Evolutionary conservation across 2,113 vertebrate species (phyloP).

Genomic region (Heliornis fulica): DNA sequence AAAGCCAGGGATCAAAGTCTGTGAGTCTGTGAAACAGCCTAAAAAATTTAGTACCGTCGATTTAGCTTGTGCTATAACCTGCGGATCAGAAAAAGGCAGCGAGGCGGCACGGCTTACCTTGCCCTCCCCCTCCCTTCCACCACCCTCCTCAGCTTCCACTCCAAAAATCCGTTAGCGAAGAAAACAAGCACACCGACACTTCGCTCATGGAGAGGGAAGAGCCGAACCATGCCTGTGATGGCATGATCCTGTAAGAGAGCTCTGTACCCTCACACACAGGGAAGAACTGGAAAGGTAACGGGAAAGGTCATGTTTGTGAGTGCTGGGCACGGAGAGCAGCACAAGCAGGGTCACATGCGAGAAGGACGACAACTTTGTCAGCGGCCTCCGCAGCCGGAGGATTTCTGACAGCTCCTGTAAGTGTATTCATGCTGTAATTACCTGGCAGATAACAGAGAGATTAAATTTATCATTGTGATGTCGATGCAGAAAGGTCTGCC

Average conservation of each 20-base stretch:
- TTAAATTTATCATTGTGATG: constrained; percentile 20
- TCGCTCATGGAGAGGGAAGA: not conserved
- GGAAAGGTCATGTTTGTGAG: constrained; percentile 18
- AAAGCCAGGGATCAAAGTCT: constrained; percentile 53
- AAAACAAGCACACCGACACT: not conserved
- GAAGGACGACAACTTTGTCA: constrained; percentile 6
- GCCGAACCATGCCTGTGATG: not conserved
- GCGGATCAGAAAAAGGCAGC: constrained; percentile 29
- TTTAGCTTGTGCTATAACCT: constrained; percentile 54
- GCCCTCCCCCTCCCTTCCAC: not conserved
- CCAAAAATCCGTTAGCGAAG: constrained; percentile 29
- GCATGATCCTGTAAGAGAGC: not conserved
- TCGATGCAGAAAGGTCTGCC: constrained; percentile 37
- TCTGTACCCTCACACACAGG: constrained; percentile 14
- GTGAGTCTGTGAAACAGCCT: not conserved
- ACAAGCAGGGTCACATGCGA: not conserved
- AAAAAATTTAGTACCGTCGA: constrained; percentile 37
- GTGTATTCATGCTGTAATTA: not conserved
- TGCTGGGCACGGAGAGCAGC: not conserved
- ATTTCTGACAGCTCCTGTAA: constrained; percentile 52
- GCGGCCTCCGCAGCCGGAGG: not conserved
- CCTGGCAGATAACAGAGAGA: constrained; percentile 23
- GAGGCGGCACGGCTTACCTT: constrained; percentile 20
- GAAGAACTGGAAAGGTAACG: constrained; percentile 12
- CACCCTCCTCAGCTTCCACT: not conserved